A percentile compares a stretch with the other conserved stretches of the same genome.
These are phyloP conservation scores for Menura novaehollandiae DNA, from an alignment of 2,113 vertebrate genomes.

Conservation along the genomic window DNA sequence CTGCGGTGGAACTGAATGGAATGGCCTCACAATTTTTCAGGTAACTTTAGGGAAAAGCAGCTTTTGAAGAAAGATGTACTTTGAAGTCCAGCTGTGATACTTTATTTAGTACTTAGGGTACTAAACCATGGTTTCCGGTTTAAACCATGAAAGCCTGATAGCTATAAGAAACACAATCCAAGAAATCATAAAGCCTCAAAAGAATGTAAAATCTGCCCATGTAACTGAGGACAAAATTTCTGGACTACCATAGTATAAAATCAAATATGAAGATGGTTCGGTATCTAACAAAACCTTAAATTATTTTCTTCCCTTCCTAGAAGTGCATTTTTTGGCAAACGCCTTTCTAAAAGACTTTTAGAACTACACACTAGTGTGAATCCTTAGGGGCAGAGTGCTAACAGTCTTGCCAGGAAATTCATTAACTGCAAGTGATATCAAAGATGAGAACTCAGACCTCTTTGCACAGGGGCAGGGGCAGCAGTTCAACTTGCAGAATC, in stretches of 20 bases:
- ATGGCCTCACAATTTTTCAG: not conserved
- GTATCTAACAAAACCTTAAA: not conserved
- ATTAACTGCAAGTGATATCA: not conserved
- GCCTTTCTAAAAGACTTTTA: not conserved
- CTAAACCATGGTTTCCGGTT: not conserved
- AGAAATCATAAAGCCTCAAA: not conserved
- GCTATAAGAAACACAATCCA: not conserved
- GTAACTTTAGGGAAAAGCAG: not conserved
- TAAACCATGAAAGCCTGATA: not conserved
- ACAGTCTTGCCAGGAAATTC: not conserved
- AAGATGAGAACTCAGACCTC: not conserved
- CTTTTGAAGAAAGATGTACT: not conserved
- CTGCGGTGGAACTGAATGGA: not conserved
- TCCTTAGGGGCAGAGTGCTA: not conserved
- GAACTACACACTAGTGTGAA: not conserved
- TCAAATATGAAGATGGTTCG: not conserved
- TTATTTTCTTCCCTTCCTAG: not conserved
- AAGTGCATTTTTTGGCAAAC: not conserved
- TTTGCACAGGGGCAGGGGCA: not conserved
- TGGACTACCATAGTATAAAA: not conserved
- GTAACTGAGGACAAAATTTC: not conserved
- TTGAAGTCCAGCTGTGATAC: not conserved
- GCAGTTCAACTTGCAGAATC: not conserved
- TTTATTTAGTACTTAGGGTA: not conserved
- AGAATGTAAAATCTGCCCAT: not conserved